Conservation (phyloP, 2,797 vertebrate species). For the Crocodylus rhombifer region DNA sequence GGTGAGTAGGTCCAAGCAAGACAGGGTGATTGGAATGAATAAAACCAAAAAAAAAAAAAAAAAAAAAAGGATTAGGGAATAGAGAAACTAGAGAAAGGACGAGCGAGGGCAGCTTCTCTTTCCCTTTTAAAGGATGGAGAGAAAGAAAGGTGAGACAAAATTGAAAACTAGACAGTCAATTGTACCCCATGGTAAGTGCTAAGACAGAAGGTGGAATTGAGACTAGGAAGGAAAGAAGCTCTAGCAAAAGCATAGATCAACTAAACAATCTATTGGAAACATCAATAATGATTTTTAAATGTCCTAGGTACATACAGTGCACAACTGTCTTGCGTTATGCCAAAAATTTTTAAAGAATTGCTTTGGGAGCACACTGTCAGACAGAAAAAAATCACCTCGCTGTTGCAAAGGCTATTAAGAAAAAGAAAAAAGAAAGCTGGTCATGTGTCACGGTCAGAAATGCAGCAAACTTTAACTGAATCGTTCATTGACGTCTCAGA, state of each 20-base stretch:
- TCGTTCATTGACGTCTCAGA: slow-evolving; percentile 17
- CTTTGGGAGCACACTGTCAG: not conserved
- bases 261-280: not conserved
- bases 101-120: not conserved
- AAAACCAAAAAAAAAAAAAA: slow-evolving; percentile 6
- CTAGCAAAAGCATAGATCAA: not conserved
- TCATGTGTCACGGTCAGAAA: slow-evolving; percentile 54
- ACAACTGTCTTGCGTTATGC: not conserved
- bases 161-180: not conserved
- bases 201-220: not conserved
- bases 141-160: slow-evolving; percentile 46
- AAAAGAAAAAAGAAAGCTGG: slow-evolving; percentile 51
- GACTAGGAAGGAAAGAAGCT: not conserved
- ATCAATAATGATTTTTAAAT: not conserved
- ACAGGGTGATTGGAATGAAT: not conserved
- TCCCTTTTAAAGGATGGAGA: not conserved
- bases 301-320: not conserved
- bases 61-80: not conserved
- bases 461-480: not conserved
- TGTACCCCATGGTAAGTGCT: not conserved
- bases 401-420: slow-evolving; percentile 7
- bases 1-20: not conserved
- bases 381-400: not conserved
- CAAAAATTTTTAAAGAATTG: not conserved
- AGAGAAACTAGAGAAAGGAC: not conserved